These are phyloP conservation scores for Entelurus aequoreus DNA, from an alignment of 2,113 vertebrate genomes.

Conservation along the genomic window DNA sequence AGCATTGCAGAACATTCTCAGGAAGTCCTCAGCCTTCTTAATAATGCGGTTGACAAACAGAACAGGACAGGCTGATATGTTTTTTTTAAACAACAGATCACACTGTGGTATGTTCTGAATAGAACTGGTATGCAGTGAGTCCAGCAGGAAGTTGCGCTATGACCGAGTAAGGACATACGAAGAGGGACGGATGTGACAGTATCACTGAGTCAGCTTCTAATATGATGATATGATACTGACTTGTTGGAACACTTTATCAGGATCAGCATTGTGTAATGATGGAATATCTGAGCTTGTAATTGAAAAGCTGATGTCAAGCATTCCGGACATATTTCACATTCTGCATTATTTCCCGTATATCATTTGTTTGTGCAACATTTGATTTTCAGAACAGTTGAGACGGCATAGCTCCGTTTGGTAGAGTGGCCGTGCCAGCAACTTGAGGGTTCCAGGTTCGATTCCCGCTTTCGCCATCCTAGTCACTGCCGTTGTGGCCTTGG, in stretches of 20 bases:
- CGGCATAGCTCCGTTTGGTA: too few relatives aligned
- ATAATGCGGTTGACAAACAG: conserved; percentile 37
- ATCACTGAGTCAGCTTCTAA: conserved; percentile 2
- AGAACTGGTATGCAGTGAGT: conserved; percentile 33
- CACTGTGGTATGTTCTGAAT: conserved; percentile 39
- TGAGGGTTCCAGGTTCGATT: too few relatives aligned
- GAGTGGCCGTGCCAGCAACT: too few relatives aligned
- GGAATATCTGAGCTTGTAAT: background rate
- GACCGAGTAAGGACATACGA: background rate
- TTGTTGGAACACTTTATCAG: background rate
- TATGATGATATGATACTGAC: background rate
- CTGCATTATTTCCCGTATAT: background rate
- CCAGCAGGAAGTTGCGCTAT: conserved; percentile 35
- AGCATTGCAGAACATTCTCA: conserved; percentile 1
- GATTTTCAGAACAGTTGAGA: background rate
- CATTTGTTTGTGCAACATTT: background rate
- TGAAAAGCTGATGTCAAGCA: background rate
- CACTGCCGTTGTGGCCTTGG: too few relatives aligned
- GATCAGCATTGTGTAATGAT: background rate
- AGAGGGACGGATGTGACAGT: conserved; percentile 1
- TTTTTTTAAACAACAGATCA: conserved; percentile 44
- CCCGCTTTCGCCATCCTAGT: too few relatives aligned
- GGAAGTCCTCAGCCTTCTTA: conserved; percentile 25
- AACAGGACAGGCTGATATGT: conserved; percentile 32
- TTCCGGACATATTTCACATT: background rate